Evolutionary conservation across 2,113 vertebrate genomes (phyloP).

Genomic region (Delphinapterus leucas): DNA sequence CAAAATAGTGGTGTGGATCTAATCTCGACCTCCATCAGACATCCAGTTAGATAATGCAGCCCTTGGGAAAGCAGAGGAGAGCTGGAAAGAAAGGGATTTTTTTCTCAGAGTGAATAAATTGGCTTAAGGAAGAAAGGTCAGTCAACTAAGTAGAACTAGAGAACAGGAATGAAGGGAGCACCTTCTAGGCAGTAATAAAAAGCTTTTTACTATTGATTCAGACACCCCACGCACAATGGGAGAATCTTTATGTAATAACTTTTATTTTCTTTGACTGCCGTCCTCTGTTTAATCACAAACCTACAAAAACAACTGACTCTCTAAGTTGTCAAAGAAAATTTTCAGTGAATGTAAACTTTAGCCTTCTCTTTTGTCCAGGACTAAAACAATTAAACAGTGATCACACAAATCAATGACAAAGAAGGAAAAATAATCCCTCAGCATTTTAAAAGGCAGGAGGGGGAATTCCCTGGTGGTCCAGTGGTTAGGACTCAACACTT

Average conservation of each 20-base stretch:
- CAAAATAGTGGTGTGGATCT: background rate
- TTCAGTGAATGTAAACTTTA: background rate
- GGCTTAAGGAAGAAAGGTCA: background rate
- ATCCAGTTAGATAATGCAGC: background rate
- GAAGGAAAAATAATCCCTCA: background rate
- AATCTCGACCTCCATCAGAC: background rate
- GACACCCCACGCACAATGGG: rapidly evolving
- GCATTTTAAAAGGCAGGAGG: background rate
- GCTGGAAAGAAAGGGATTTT: background rate
- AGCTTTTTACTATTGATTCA: background rate
- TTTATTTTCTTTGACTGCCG: background rate
- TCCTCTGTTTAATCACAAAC: background rate
- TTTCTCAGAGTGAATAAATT: background rate
- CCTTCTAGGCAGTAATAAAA: background rate
- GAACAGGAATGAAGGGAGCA: background rate
- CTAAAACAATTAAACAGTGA: background rate
- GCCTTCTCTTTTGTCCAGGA: background rate
- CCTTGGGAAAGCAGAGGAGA: background rate
- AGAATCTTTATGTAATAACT: background rate
- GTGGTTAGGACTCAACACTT: background rate
- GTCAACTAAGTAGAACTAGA: background rate
- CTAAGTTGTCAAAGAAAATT: background rate
- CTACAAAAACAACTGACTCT: background rate
- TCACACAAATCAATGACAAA: background rate
- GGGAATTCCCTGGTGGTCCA: background rate